Evolutionary conservation across 2,113 vertebrate species (phyloP).

Genomic region (Nematolebias whitei): DNA sequence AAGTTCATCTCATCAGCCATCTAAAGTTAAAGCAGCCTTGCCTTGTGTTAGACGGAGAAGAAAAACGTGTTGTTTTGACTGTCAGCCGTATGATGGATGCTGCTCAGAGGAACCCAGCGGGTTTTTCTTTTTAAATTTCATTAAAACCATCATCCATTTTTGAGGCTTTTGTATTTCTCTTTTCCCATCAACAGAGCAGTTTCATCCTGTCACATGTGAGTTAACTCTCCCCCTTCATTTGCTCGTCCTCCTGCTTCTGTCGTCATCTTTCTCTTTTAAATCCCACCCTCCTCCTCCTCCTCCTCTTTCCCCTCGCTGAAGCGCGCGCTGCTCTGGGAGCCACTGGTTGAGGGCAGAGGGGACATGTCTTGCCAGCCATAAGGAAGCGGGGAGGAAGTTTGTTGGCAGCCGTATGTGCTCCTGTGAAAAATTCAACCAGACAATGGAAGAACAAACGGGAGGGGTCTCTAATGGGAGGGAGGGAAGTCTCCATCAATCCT

Average conservation of each 20-base stretch:
- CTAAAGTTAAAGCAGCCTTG: not conserved
- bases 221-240: constrained; percentile 70
- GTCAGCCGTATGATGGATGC: constrained; percentile 17
- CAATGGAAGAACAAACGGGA: constrained; percentile 52
- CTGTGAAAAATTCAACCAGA: constrained; percentile 77
- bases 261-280: constrained; percentile 24
- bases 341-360: constrained; percentile 55
- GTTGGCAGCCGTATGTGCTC: constrained; percentile 50
- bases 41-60: constrained; percentile 4
- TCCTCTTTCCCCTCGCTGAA: too few species aligned
- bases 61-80: constrained; percentile 28
- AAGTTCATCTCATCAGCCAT: constrained; percentile 1
- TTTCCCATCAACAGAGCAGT: constrained; percentile 81
- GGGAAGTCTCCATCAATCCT: not conserved
- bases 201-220: constrained; percentile 85
- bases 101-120: constrained; percentile 18
- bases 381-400: constrained; percentile 58
- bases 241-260: constrained; percentile 63
- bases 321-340: constrained; percentile 52
- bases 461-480: not conserved
- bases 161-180: constrained; percentile 77
- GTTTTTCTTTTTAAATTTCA: constrained; percentile 7
- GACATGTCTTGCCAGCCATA: constrained; percentile 52
- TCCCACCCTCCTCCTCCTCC: constrained; percentile 3
- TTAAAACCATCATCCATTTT: constrained; percentile 58